phyloP scores from a whole-genome alignment of 1,140 invertebrate genomes.

The Cydia amplana region DNA sequence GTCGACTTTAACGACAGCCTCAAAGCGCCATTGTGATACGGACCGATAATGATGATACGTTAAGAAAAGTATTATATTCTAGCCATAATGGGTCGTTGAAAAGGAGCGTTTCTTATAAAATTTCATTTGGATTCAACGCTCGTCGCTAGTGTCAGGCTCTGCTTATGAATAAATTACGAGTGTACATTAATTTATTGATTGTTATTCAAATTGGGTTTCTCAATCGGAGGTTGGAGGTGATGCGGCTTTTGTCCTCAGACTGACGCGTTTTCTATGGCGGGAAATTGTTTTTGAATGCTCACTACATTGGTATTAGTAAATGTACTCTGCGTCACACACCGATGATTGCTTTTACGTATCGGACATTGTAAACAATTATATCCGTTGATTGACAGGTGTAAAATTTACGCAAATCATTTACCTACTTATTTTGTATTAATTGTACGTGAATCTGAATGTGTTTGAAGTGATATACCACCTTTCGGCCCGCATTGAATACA shows the following conservation, averaged over 20 bases:
- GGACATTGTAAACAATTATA: conserved; percentile 46
- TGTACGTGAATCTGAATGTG: conserved; percentile 12
- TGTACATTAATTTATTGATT: conserved; percentile 79
- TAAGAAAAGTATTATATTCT: conserved; percentile 75
- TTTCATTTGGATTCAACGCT: conserved; percentile 74
- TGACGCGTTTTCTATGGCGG: conserved; percentile 53
- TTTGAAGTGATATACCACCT: conserved; percentile 14
- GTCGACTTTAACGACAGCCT: conserved; percentile 70
- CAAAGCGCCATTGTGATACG: conserved; percentile 68
- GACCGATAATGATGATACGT: conserved; percentile 74
- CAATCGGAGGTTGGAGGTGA: conserved; percentile 75
- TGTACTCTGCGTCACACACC: conserved; percentile 46
- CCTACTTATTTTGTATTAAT: conserved; percentile 33
- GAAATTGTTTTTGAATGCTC: conserved; percentile 59
- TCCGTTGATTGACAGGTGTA: conserved; percentile 51
- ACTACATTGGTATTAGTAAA: conserved; percentile 49
- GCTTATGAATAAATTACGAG: conserved; percentile 74
- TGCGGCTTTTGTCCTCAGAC: conserved; percentile 60
- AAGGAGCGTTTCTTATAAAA: conserved; percentile 74
- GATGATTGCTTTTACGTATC: conserved; percentile 57
- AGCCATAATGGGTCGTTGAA: conserved; percentile 65
- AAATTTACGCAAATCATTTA: conserved; percentile 48
- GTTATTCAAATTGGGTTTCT: conserved; percentile 78
- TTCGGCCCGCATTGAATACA: conserved; percentile 9
- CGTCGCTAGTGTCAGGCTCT: conserved; percentile 63